These are phyloP conservation scores for Zalophus californianus DNA, from an alignment of 2,797 vertebrate genomes.

Conservation along the genomic window DNA sequence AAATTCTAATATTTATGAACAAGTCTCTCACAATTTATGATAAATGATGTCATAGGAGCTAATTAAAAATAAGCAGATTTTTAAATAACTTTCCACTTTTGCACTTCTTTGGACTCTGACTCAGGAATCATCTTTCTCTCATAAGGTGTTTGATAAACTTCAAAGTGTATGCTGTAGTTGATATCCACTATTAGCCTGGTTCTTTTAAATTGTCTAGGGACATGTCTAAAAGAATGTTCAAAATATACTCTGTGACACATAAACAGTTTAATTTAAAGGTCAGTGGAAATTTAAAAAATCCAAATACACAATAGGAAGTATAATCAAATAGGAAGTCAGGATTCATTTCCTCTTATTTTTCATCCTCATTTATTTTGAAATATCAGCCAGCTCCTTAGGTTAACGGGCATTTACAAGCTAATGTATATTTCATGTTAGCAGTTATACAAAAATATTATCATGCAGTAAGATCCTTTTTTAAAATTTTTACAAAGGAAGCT, in stretches of 20 bases:
- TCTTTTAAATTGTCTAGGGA: conserved; percentile 41
- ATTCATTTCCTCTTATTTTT: conserved; percentile 37
- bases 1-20: conserved; percentile 50
- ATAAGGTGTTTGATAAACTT: conserved; percentile 43
- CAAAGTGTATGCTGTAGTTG: not conserved
- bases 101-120: conserved; percentile 61
- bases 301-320: not conserved
- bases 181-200: not conserved
- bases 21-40: conserved; percentile 71
- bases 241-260: conserved; percentile 19
- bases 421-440: not conserved
- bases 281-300: conserved; percentile 50
- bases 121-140: conserved; percentile 33
- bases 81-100: conserved; percentile 78
- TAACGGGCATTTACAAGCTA: not conserved
- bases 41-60: conserved; percentile 69
- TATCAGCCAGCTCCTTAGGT: not conserved
- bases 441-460: not conserved
- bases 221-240: not conserved
- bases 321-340: conserved; percentile 19
- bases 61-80: conserved; percentile 80
- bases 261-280: conserved; percentile 52
- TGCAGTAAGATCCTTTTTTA: not conserved
- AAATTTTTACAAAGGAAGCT: not conserved
- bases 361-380: conserved; percentile 37